Base-by-base conservation (phyloP, 2,113 vertebrate genomes). In the Oostethus manadensis region DNA sequence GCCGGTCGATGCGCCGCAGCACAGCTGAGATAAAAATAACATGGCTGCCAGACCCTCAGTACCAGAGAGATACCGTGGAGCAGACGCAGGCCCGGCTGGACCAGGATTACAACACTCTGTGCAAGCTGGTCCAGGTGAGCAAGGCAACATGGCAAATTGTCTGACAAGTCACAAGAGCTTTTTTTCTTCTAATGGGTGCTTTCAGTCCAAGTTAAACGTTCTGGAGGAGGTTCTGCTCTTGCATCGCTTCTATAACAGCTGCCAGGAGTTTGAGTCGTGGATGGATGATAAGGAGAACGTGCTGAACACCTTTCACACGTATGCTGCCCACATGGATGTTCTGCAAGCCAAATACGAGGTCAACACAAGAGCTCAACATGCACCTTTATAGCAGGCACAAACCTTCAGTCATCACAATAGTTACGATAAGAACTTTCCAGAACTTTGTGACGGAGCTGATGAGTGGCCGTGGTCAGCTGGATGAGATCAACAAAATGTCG, bases 221-320 rank as follows among this genome's bases (percentile, higher is more conserved):
- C 74, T 97, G 74, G 91, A 95, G 68, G 94, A 94, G 61, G 84
- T 68, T 10, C 86, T 91, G 53, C 86, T 78, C 13, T 86, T 97
- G 11, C 91, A 92, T 64, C 86, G 78, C 0, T 95, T 95, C 86
- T 88, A 80, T 58, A 87, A 82, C 70, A 88, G 89, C 62, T 97
- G 93, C 0, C 67, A 87, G 69, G 93, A 93, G 74, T 94, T 95
- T 71, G 92, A 89, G 68, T 93, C 91, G 0, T 95, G 94, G 95
- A 90, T 96, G 86, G 88, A 88, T 45, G 90, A 93, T 66, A 93
- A 94, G 76, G 91, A 91, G 33, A 90, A 85, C 1, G 64, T 93
- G 69, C 89, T 94, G 49, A 81, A 72, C 49, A 85, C 81, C 9
- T 87, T 94, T 72, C 89, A 80, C 59, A 87, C 91, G 42, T 84